phyloP scores from a whole-genome alignment of 2,888 invertebrate species.

The Pachymerium ferrugineum region DNA sequence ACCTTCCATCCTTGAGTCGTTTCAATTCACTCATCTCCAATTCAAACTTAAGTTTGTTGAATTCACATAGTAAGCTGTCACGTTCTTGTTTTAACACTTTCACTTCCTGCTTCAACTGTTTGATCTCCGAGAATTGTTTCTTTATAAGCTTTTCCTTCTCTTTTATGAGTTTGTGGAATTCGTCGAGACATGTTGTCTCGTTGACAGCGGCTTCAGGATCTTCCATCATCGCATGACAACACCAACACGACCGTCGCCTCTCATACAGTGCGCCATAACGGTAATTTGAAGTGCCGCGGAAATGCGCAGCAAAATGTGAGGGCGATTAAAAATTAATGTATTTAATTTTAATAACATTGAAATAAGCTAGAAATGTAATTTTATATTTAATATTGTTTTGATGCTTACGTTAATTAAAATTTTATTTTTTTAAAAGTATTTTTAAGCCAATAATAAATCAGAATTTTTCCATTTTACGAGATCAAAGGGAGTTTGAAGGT shows the following conservation, averaged over 20 bases:
- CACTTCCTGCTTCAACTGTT: conserved; percentile 30
- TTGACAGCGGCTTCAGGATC: background rate
- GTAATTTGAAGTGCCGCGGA: conserved; percentile 16
- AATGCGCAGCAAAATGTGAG: background rate
- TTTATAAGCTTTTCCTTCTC: conserved; percentile 34
- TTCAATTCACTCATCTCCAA: conserved; percentile 40
- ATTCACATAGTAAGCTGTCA: conserved; percentile 39
- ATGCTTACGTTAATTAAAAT: no score
- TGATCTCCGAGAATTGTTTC: conserved; percentile 32
- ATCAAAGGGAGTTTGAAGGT: no score
- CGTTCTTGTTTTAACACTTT: conserved; percentile 37
- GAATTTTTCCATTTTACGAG: no score
- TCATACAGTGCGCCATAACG: conserved; percentile 31
- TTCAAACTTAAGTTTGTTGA: conserved; percentile 40
- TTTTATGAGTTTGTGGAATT: conserved; percentile 14
- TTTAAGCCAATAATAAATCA: no score
- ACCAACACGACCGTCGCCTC: background rate
- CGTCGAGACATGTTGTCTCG: conserved; percentile 3
- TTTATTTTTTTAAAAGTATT: no score
- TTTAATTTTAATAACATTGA: background rate
- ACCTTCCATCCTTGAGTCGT: conserved; percentile 39
- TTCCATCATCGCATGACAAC: conserved; percentile 17
- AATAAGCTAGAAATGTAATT: no score
- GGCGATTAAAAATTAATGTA: background rate
- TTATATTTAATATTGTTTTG: no score